Conservation (phyloP, 2,113 vertebrate species). For the Mastomys natalensis region DNA sequence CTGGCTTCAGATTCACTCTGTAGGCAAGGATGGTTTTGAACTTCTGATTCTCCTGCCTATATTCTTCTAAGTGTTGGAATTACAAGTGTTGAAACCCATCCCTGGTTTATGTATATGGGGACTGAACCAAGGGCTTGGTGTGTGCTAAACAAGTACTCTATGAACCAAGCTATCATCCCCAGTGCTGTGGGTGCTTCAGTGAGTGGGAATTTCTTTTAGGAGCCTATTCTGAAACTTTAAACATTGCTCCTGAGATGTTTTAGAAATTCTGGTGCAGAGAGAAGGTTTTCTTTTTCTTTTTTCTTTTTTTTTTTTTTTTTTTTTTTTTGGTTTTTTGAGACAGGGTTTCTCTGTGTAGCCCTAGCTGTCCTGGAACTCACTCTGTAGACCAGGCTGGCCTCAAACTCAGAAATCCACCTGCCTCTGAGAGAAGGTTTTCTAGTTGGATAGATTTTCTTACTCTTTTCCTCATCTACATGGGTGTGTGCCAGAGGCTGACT, state of each 20-base stretch:
- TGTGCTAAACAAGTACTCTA: neutral
- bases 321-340: too few species aligned
- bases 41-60: neutral
- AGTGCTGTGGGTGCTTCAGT: neutral
- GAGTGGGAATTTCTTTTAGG: slow-evolving; percentile 34
- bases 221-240: slow-evolving; percentile 3
- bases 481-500: neutral
- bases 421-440: slow-evolving; percentile 38
- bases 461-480: neutral
- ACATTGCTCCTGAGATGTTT: slow-evolving; percentile 17
- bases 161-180: neutral
- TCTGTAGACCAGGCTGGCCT: too few species aligned
- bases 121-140: neutral
- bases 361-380: too few species aligned
- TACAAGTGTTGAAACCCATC: neutral
- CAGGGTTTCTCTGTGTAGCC: too few species aligned
- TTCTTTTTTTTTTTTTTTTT: too few species aligned
- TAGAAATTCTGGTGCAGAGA: neutral
- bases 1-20: neutral
- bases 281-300: slow-evolving; percentile 38
- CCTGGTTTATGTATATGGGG: neutral
- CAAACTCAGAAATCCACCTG: too few species aligned
- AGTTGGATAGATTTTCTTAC: neutral
- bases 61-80: neutral
- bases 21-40: neutral